Conservation (phyloP, 2,888 invertebrate genomes). For the Baronia brevicornis region DNA sequence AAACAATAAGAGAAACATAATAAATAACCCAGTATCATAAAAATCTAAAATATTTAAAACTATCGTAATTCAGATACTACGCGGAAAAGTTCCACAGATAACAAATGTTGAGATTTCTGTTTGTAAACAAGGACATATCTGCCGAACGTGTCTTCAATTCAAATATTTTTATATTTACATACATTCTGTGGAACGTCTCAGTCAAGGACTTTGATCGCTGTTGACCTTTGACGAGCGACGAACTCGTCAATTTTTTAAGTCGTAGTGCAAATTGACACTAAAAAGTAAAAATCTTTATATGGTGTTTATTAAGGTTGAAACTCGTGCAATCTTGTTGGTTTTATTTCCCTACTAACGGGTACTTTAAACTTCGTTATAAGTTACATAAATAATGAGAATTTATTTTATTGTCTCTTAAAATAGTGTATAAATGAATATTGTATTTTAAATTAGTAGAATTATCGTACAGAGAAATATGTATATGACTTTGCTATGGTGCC, state of each 20-base stretch:
- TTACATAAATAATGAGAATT: too few species aligned
- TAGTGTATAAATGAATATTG: too few species aligned
- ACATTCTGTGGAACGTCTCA: constrained; percentile 2
- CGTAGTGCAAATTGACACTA: constrained; percentile 7
- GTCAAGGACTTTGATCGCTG: constrained; percentile 16
- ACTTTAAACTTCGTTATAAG: too few species aligned
- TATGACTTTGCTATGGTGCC: too few species aligned
- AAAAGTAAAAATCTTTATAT: constrained; percentile 10
- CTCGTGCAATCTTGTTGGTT: constrained; percentile 5
- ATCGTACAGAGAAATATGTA: too few species aligned
- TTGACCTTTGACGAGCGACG: constrained; percentile 18
- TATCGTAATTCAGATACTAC: neutral
- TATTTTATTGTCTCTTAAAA: too few species aligned
- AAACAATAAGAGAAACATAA: too few species aligned
- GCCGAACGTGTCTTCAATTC: constrained; percentile 8
- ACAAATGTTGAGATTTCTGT: constrained; percentile 7
- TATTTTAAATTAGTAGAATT: too few species aligned
- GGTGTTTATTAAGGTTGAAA: constrained; percentile 1
- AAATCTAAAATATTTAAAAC: neutral
- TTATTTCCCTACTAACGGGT: too few species aligned
- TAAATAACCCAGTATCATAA: too few species aligned
- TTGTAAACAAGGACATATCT: constrained; percentile 15
- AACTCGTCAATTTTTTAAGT: constrained; percentile 11
- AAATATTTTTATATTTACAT: constrained; percentile 11
- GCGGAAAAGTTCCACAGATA: constrained; percentile 8